Evolutionary conservation across 2,797 vertebrate genomes (phyloP).

Genomic region (Myotis vivesi): DNA sequence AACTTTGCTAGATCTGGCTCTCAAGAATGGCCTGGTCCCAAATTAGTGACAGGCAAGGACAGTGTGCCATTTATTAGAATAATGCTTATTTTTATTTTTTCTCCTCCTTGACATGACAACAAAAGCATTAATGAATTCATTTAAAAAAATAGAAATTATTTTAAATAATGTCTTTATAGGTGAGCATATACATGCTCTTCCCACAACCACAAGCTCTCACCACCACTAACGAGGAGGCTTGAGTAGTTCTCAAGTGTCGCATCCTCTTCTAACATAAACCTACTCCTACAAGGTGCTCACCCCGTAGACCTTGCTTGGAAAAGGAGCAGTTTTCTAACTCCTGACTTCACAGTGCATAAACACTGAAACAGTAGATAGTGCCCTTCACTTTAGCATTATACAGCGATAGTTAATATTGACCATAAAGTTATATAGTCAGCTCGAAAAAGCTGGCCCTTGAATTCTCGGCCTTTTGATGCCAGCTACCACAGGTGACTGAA

Average conservation of each 20-base stretch:
- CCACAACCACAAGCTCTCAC: not conserved
- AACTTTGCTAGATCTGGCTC: not conserved
- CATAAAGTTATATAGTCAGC: not conserved
- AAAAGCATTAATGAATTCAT: not conserved
- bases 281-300: not conserved
- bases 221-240: fast-evolving
- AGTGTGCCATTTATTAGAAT: not conserved
- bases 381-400: not conserved
- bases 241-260: not conserved
- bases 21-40: not conserved
- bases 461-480: not conserved
- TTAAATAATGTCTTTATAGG: not conserved
- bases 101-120: not conserved
- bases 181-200: not conserved
- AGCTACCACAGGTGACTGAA: not conserved
- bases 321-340: not conserved
- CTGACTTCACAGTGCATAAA: not conserved
- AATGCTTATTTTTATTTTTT: not conserved
- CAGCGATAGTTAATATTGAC: not conserved
- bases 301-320: not conserved
- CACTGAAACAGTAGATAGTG: not conserved
- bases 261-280: not conserved
- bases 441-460: not conserved
- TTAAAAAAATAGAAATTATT: not conserved
- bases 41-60: not conserved